A percentile compares a stretch with the other conserved stretches of the same genome.
Conservation (phyloP, 2,113 vertebrate species). For the Ctenodactylus gundi region DNA sequence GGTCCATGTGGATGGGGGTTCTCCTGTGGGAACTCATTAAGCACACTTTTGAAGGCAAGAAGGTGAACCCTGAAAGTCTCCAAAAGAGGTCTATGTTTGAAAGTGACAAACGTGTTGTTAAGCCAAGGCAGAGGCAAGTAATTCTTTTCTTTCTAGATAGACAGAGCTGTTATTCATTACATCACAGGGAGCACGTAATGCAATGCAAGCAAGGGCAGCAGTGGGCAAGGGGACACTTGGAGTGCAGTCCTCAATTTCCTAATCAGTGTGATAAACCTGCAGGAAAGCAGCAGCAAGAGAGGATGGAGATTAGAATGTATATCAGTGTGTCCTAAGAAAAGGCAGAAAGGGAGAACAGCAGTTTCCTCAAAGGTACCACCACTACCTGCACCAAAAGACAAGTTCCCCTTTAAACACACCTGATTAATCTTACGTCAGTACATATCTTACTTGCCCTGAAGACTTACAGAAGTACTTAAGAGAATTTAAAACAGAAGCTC, state of each 20-base stretch:
- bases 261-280: background rate
- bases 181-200: background rate
- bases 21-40: background rate
- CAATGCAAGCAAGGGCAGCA: background rate
- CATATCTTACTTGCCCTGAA: background rate
- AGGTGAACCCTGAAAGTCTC: slow-evolving; percentile 3
- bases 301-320: background rate
- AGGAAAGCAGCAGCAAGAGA: background rate
- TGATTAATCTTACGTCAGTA: background rate
- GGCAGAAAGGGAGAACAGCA: background rate
- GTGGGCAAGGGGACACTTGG: background rate
- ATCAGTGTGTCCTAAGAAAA: too few species aligned
- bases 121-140: background rate
- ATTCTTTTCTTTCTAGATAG: background rate
- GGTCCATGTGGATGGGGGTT: background rate
- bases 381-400: background rate
- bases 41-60: background rate
- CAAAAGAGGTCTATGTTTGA: background rate
- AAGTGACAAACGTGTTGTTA: background rate
- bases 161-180: background rate
- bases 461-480: background rate
- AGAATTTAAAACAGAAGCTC: background rate
- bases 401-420: background rate
- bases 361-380: background rate
- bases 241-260: background rate